Percentiles rank a stretch among this genome's conserved stretches.
Conservation (phyloP, 2,888 invertebrate species). For the Labia minor region DNA sequence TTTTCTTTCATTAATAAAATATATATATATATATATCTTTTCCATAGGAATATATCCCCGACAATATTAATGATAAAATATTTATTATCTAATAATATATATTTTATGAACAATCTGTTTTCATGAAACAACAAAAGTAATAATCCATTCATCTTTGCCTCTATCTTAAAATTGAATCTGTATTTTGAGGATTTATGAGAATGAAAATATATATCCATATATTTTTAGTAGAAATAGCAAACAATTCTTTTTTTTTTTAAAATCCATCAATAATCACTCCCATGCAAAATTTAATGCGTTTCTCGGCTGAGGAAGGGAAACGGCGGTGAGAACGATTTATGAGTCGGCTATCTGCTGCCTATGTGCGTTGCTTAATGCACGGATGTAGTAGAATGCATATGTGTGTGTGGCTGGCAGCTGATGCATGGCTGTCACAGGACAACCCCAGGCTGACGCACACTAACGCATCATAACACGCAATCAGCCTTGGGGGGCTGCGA, state of each 20-base stretch:
- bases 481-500: conserved; percentile 5
- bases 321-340: conserved; percentile 9
- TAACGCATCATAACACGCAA: not conserved
- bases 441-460: not conserved
- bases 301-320: not conserved
- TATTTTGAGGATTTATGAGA: conserved; percentile 1
- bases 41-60: not conserved
- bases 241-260: not conserved
- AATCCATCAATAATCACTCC: conserved; percentile 13
- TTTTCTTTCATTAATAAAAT: no score
- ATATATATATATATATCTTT: no score
- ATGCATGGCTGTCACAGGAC: conserved; percentile 1
- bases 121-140: conserved; percentile 13
- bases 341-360: not conserved
- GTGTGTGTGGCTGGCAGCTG: not conserved
- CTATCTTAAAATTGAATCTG: conserved; percentile 1
- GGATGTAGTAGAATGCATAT: not conserved
- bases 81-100: conserved; percentile 8
- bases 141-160: conserved; percentile 7
- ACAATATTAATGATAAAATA: conserved; percentile 2
- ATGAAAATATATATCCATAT: conserved; percentile 13
- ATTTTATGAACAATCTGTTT: not conserved
- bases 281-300: conserved; percentile 8
- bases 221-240: conserved; percentile 7
- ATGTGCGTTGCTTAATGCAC: not conserved